Evolutionary conservation across 2,113 vertebrate genomes (phyloP).

Genomic region (Catharus minimus): DNA sequence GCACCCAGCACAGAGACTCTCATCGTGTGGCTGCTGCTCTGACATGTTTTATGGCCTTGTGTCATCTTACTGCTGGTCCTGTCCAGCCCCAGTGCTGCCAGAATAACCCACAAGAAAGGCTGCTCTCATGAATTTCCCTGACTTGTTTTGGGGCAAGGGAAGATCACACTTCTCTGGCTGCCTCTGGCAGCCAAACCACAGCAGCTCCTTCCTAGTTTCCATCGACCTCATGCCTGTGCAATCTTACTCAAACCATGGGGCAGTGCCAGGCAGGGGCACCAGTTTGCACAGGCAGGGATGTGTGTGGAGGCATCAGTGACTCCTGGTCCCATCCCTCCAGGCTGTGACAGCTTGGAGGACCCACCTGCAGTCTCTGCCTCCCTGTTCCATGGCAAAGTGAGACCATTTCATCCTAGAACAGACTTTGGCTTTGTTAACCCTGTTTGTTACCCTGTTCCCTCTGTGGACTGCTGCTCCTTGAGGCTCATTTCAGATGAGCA

Average conservation of each 20-base stretch:
- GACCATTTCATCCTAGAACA: background rate
- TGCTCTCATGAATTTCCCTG: slow-evolving; percentile 4
- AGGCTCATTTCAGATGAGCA: background rate
- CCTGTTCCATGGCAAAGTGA: background rate
- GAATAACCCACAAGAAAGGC: slow-evolving; percentile 47
- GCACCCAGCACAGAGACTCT: background rate
- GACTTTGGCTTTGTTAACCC: background rate
- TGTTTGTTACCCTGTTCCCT: background rate
- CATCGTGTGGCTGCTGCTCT: background rate
- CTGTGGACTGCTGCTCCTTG: background rate
- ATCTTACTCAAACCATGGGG: background rate
- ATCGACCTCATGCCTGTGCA: background rate
- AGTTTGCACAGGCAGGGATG: background rate
- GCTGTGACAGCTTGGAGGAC: background rate
- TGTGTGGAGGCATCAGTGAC: background rate
- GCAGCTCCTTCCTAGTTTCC: slow-evolving; percentile 34
- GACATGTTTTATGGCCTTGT: slow-evolving; percentile 30
- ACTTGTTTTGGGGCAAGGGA: background rate
- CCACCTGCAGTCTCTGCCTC: background rate
- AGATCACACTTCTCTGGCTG: background rate
- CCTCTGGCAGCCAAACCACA: slow-evolving; percentile 34
- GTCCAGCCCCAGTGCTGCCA: background rate
- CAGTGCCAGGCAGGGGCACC: background rate
- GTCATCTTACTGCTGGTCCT: background rate
- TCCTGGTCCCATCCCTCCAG: background rate